Evolutionary conservation across 2,797 vertebrate genomes (phyloP).

Genomic region (Nyctibius grandis): DNA sequence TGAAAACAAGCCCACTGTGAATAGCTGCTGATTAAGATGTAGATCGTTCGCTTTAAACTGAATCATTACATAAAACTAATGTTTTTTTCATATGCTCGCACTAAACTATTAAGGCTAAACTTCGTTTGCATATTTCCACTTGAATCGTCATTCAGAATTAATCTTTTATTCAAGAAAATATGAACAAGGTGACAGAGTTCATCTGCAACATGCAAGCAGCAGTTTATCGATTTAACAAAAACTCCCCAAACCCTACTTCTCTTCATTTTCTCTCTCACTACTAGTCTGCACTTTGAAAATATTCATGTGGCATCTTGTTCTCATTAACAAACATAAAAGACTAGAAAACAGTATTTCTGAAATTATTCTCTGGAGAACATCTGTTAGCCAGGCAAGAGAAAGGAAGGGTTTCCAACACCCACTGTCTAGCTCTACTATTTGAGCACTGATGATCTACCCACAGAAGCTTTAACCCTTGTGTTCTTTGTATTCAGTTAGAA

Average conservation of each 20-base stretch:
- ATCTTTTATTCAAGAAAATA: background rate
- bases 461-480: background rate
- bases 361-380: background rate
- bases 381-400: background rate
- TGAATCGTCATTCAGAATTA: background rate
- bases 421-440: background rate
- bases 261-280: background rate
- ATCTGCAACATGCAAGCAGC: background rate
- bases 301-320: background rate
- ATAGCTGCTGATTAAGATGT: conserved; percentile 26
- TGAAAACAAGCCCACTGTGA: background rate
- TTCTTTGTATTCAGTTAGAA: fast-evolving
- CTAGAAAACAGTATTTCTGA: background rate
- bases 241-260: background rate
- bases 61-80: background rate
- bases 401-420: background rate
- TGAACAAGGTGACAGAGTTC: background rate
- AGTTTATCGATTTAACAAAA: background rate
- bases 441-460: background rate
- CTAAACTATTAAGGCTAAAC: background rate
- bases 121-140: background rate
- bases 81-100: background rate
- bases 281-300: background rate
- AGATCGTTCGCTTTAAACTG: background rate
- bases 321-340: background rate